Conservation (phyloP, 2,888 invertebrate species). For the Nomada ferruginata region DNA sequence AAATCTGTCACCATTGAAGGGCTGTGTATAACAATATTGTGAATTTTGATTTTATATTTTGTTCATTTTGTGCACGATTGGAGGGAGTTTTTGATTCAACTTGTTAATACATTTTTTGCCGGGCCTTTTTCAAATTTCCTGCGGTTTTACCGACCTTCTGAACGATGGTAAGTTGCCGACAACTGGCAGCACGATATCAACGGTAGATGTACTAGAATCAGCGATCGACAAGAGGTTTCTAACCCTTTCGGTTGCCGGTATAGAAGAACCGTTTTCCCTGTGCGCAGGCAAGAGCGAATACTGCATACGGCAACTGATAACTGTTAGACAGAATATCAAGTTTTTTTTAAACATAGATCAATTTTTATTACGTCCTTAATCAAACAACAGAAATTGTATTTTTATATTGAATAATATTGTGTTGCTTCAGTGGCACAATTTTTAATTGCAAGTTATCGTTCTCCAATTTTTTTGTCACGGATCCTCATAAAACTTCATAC, state of each 20-base stretch:
- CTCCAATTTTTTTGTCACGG: no score
- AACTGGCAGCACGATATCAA: slow-evolving; percentile 8
- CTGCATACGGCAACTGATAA: background rate
- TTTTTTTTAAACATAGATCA: no score
- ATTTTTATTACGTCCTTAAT: no score
- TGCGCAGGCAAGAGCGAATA: background rate
- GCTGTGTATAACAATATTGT: background rate
- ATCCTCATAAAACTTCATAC: no score
- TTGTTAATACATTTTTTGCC: background rate
- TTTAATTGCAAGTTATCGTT: no score
- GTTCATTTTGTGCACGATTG: no score
- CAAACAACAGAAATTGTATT: no score
- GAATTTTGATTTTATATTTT: no score
- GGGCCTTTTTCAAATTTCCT: background rate
- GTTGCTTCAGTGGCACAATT: no score
- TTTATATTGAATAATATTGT: no score
- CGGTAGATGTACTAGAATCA: background rate
- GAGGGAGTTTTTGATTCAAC: no score
- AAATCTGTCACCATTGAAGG: no score
- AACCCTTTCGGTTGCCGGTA: background rate
- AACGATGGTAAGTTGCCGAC: slow-evolving; percentile 13
- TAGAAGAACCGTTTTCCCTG: background rate
- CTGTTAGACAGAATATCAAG: background rate
- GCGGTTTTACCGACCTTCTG: background rate
- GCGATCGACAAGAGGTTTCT: background rate